phyloP scores from a whole-genome alignment of 1,140 invertebrate species.

The Drosophila takahashii region DNA sequence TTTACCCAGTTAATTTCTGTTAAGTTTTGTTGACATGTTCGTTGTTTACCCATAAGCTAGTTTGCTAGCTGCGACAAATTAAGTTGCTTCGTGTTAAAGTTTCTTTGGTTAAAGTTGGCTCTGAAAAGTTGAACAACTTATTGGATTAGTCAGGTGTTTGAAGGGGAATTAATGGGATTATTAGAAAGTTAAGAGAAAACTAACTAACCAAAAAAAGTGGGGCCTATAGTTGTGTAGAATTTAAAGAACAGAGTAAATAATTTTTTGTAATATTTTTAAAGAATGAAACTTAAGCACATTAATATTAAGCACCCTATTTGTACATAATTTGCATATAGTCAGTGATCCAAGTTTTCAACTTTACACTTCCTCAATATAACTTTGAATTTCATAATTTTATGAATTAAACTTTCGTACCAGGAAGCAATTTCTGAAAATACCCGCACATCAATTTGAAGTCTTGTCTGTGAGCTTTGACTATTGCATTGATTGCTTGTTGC shows the following conservation, averaged over 20 bases:
- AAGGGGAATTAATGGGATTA: conserved; percentile 22
- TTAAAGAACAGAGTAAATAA: too few relatives aligned
- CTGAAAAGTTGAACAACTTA: conserved; percentile 26
- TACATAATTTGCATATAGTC: background rate
- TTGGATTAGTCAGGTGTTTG: conserved; percentile 46
- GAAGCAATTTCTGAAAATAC: conserved; percentile 25
- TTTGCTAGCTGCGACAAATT: conserved; percentile 31
- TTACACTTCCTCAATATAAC: conserved; percentile 14
- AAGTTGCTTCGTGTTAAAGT: conserved; percentile 37
- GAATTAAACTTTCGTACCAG: conserved; percentile 18
- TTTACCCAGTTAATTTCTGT: conserved; percentile 72
- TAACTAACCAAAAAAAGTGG: background rate
- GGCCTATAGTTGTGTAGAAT: too few relatives aligned
- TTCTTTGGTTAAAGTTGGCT: conserved; percentile 20
- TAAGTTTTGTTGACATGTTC: conserved; percentile 59
- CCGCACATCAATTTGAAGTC: conserved; percentile 15
- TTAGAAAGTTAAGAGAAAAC: background rate
- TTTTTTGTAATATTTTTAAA: background rate
- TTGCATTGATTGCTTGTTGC: conserved; percentile 43
- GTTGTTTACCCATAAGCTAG: conserved; percentile 50
- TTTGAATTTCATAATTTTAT: conserved; percentile 20
- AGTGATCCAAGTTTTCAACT: conserved; percentile 2
- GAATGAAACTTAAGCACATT: background rate
- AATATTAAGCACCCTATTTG: background rate
- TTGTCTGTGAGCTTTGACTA: conserved; percentile 31